Conservation (phyloP, 2,113 vertebrate species). For the Oncorhynchus gorbuscha region DNA sequence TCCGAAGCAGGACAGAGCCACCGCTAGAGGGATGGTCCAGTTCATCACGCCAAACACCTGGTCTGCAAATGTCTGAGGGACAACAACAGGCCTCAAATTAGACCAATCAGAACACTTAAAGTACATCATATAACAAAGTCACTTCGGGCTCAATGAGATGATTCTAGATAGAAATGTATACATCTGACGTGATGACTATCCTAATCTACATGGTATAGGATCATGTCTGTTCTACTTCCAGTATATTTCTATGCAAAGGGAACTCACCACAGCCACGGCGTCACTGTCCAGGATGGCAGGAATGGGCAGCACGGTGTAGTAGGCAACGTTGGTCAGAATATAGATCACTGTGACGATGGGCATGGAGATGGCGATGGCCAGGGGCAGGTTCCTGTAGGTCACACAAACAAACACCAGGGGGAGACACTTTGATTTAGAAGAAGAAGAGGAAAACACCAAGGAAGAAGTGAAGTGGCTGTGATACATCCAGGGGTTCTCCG, state of each 20-base stretch:
- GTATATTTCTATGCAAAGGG: not conserved
- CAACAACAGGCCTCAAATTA: not conserved
- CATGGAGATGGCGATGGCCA: slow-evolving; percentile 91
- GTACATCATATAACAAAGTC: not conserved
- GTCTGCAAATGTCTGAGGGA: slow-evolving; percentile 85
- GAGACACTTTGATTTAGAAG: slow-evolving; percentile 5
- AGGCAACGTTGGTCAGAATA: slow-evolving; percentile 90
- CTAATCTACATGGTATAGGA: too few relatives aligned
- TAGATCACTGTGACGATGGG: slow-evolving; percentile 90
- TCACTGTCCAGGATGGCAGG: slow-evolving; percentile 85
- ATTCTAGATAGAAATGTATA: too few relatives aligned
- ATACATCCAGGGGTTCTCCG: slow-evolving; percentile 6
- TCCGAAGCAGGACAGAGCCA: slow-evolving; percentile 88
- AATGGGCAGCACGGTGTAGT: slow-evolving; percentile 85
- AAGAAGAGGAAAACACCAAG: not conserved
- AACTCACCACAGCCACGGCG: slow-evolving; percentile 89
- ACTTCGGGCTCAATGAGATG: not conserved
- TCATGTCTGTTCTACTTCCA: too few relatives aligned
- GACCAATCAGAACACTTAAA: not conserved
- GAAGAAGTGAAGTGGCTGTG: not conserved
- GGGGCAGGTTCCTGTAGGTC: slow-evolving; percentile 83
- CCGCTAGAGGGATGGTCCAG: slow-evolving; percentile 87
- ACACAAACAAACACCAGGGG: slow-evolving; percentile 56
- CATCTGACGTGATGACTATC: too few relatives aligned
- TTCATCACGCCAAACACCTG: slow-evolving; percentile 86